Evolutionary conservation across 1,140 invertebrate species (phyloP).

Genomic region (Eupristina koningsbergeri): DNA sequence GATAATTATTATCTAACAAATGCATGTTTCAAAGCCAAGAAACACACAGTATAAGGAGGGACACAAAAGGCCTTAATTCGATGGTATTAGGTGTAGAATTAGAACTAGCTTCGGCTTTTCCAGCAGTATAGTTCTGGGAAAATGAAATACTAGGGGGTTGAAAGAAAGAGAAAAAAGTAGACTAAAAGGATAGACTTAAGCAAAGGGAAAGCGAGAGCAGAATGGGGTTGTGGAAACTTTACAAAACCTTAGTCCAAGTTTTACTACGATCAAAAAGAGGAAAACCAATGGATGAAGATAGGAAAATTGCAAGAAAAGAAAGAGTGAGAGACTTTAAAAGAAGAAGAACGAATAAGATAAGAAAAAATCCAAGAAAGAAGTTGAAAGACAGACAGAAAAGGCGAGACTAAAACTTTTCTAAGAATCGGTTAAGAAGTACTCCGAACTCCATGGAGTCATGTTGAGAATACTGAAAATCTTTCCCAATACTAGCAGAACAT

Average conservation of each 20-base stretch:
- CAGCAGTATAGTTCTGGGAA: background rate
- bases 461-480: constrained; percentile 49
- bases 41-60: background rate
- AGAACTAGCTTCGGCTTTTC: constrained; percentile 8
- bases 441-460: constrained; percentile 46
- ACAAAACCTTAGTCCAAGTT: constrained; percentile 44
- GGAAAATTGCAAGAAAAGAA: background rate
- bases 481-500: constrained; percentile 33
- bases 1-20: constrained; percentile 11
- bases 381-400: constrained; percentile 41
- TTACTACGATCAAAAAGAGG: constrained; percentile 37
- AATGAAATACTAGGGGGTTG: background rate
- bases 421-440: constrained; percentile 52
- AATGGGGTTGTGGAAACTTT: constrained; percentile 42
- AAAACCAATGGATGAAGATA: background rate
- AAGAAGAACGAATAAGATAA: background rate
- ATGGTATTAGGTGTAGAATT: constrained; percentile 45
- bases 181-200: background rate
- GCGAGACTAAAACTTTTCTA: constrained; percentile 47
- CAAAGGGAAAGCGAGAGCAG: background rate
- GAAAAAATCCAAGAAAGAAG: constrained; percentile 5
- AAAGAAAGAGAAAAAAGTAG: background rate
- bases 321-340: background rate
- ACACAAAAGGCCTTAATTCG: constrained; percentile 32
- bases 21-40: no score